Base-by-base conservation (phyloP, 2,797 vertebrate species). In the Sphenopsis melanotis region DNA sequence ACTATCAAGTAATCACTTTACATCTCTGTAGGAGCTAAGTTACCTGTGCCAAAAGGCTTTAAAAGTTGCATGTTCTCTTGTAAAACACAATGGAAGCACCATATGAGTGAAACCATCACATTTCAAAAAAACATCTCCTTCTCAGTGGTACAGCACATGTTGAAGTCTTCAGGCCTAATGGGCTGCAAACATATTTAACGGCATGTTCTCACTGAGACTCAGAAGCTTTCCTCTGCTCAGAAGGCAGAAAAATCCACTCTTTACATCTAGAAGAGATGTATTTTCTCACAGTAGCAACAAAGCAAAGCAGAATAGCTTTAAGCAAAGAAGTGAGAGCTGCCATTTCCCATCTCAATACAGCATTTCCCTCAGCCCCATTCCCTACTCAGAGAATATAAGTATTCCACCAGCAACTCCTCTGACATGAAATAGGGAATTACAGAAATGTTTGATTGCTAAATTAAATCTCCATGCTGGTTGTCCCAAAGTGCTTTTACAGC, bases 21-120 rank as follows among this genome's bases (percentile, higher is more conserved):
- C 34, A 77, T 90, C 87, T 89, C 71, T 94, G 87, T 24, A 57
- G 78, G 82, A 97, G 59, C 85, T 83, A 94, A 68, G 83, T 77
- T 79, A 95, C 78, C 68, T 70, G 34, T 93, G 84, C 63, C 79
- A 88, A 94, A 95, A 95, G n/a, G 84, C 42, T 95, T 92, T 96
- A 90, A 92, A 97, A 88, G 52, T 63, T 94, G 34, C 24, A 55
- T 10, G 14, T 68, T 89, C 59, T 94, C 77, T 88, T 78, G 41
- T 52, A 66, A 93, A 84, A 93, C 41, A 52, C 69, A 85, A 63
- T 49, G 55, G 57, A 85, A 92, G n/a, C 56, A 93, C 86, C 36
- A 34, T 32, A 53, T 63, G 83, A 89, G 39, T 53, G 49, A 92
- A 91, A 71, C 6, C 50, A 84, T 55, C 65, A 55, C 10, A 6